Base-by-base conservation (phyloP, 2,888 invertebrate species). In the Petrolisthes cinctipes region DNA sequence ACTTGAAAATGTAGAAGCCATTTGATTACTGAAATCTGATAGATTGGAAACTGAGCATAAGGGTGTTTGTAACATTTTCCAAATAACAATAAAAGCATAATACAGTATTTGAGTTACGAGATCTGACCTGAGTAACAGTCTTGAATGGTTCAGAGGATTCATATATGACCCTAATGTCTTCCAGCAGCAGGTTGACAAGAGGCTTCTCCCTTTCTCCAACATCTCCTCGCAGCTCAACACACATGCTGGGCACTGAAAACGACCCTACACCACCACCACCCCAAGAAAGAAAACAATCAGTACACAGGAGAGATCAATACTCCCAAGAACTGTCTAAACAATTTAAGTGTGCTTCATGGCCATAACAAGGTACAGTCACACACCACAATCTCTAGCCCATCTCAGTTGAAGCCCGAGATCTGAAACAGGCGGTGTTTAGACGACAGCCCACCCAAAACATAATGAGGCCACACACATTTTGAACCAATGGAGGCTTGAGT, bases 141-240 rank as follows among this genome's bases (percentile, higher is more conserved):
- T 96, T 95, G 91, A 95, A 95, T 51, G 94, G 94, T 91, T 95
- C 95, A 87, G 94, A 93, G 91, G 95, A 95, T 90, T 96, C 95
- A 92, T 96, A 96, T 82, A 95, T 95, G 83, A 97, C 95, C 75
- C 95, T 94, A 92, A 98, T 97, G 92, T 98, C 97, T 75, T 96
- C 94, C 93, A 97, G 96, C 0, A 96, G 96, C 17, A 98, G 94
- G 92, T 97, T 96, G 14, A 98, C 97, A n/a, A 98, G 82, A 7
- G 90, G 86, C 37, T 89, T 80, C 23, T 89, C 86, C 51, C 78
- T 84, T 53, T 79, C 89, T 17, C 88, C 86, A n/a, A 86, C 89
- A 81, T 91, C 91, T 6, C 91, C 89, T 23, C 91, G 84, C 51
- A 91, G 85, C 81, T 91, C 91, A 7, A 91, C 86, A 68, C 86